Evolutionary conservation across 2,888 invertebrate species (phyloP), one percentile per base, ranked within the genome.

Genomic region (Scaptomyza polygonia): DNA sequence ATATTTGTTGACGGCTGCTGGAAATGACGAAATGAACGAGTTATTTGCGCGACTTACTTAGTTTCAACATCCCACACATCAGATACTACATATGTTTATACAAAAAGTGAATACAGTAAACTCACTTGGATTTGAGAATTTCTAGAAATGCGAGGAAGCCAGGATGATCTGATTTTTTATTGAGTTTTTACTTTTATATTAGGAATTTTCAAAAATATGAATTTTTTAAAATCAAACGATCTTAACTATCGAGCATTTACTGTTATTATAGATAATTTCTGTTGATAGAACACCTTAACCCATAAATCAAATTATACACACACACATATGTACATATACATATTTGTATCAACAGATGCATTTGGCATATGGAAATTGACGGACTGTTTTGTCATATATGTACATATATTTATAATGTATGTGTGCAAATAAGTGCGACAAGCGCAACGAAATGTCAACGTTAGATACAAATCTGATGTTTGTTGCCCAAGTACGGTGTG

Each of bases 11-110:
- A 80, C 68, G 58, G 57, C 65, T 66, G 78, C 72, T 70, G 47
- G 62, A 72, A 85, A 79, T 82, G 81, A 84, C 81, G 77, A 85
- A 82, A 74, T 69, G 82, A 82, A 69, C 82, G 77, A 79, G 82
- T 85, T 85, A 77, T 82, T 81, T 79, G 77, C 79, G 78, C 81
- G 81, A 78, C 82, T 81, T 55, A 66, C 68, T 79, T 69, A 82
- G 71, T 71, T 71, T 67, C 14, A 63, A 45, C 74, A 34, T 47
- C 74, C 74, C 74, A 74, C 74, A 73, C 67, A 68, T 39, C 21
- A 29, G 51, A 43, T 11, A 5, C 3, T 7, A 27, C n/a, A n/a
- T n/a, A n/a, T n/a, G n/a, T n/a, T n/a, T 30, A 55, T 49, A 55
- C 32, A 1, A 32, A 45, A 61, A 69, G 39, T 44, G 34, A 48